Evolutionary conservation across 37 sponge, comb jelly and placozoan genomes (phyloP).

Genomic region (Bolinopsis microptera): DNA sequence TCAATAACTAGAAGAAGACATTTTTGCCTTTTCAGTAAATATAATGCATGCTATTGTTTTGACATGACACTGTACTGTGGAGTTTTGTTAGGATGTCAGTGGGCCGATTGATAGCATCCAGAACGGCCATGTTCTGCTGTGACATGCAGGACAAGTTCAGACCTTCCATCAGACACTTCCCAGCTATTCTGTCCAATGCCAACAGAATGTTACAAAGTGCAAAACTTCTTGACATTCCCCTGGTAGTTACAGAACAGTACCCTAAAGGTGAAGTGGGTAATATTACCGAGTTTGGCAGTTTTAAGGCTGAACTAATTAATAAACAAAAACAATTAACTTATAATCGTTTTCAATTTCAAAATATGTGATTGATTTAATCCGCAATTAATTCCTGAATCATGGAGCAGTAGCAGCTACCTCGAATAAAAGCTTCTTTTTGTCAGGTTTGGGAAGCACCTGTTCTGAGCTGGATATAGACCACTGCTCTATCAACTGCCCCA

Average conservation of each 20-base stretch:
- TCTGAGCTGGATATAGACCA: conserved; percentile 83
- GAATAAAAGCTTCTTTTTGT: not conserved
- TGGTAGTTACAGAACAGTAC: conserved; percentile 96
- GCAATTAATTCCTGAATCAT: too few relatives aligned
- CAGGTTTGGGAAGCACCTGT: conserved; percentile 85
- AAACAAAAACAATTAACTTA: too few relatives aligned
- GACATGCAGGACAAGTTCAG: conserved; percentile 99
- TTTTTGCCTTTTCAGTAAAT: too few relatives aligned
- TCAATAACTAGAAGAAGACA: too few relatives aligned
- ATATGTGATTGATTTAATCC: too few relatives aligned
- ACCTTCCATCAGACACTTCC: conserved; percentile 88
- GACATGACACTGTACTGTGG: too few relatives aligned
- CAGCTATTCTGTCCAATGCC: conserved; percentile 87
- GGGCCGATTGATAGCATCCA: conserved; percentile 77
- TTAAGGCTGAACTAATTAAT: too few relatives aligned
- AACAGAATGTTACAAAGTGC: conserved; percentile 88
- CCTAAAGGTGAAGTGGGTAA: conserved; percentile 88
- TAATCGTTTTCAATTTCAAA: too few relatives aligned
- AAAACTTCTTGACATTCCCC: conserved; percentile 87
- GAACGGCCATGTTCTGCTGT: conserved; percentile 90
- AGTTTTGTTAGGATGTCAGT: conserved; percentile 69
- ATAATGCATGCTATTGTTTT: too few relatives aligned
- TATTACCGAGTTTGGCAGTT: not conserved
- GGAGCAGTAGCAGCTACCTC: not conserved
- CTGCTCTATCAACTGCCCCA: conserved; percentile 74